Percentiles rank a stretch among this genome's conserved stretches.
Conservation (phyloP, 2,797 vertebrate genomes). For the Betta splendens region DNA sequence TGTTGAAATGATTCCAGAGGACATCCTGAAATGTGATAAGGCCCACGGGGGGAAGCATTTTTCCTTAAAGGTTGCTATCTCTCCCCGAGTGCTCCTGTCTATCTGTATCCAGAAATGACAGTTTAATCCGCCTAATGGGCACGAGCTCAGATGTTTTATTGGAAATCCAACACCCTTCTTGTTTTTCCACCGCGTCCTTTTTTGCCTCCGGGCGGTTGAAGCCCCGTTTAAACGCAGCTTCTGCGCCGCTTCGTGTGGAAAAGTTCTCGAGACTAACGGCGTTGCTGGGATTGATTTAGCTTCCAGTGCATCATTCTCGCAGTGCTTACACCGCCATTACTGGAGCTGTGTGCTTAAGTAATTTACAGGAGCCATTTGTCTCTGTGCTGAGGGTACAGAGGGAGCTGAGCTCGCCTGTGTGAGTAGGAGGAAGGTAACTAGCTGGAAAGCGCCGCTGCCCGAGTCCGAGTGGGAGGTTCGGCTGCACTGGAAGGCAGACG, state of each 20-base stretch:
- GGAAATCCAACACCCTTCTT: background rate
- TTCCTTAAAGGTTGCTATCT: constrained; percentile 12
- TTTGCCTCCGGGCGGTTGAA: background rate
- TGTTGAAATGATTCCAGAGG: constrained; percentile 59
- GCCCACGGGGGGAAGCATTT: constrained; percentile 26
- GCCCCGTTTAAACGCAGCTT: background rate
- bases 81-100: background rate
- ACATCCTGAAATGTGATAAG: constrained; percentile 60
- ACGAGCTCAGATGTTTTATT: background rate
- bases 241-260: constrained; percentile 21
- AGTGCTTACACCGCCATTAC: constrained; percentile 45
- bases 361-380: constrained; percentile 62
- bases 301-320: constrained; percentile 39
- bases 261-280: constrained; percentile 26
- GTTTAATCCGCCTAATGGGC: background rate
- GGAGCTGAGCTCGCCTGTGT: constrained; percentile 34
- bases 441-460: constrained; percentile 39
- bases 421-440: constrained; percentile 43
- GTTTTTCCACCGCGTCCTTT: background rate
- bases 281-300: constrained; percentile 45
- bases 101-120: background rate
- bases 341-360: constrained; percentile 48
- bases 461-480: constrained; percentile 34
- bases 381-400: constrained; percentile 26
- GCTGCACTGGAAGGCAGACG: constrained; percentile 19